These are phyloP conservation scores for Plebejus anna DNA, from an alignment of 2,888 invertebrate genomes.

Conservation along the genomic window DNA sequence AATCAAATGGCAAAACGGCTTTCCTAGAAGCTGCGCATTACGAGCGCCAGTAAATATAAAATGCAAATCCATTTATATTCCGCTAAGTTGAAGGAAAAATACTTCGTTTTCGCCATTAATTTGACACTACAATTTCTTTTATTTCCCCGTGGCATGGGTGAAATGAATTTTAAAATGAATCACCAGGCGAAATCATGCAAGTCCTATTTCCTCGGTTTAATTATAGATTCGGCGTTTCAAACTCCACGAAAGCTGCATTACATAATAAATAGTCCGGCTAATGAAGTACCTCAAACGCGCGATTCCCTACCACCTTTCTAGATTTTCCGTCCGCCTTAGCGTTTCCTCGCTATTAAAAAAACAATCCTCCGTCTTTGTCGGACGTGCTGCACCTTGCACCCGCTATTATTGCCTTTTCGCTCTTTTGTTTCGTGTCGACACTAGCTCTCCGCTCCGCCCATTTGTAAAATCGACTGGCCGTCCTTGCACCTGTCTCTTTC, in stretches of 20 bases:
- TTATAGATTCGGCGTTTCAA: conserved; percentile 31
- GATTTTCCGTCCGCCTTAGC: conserved; percentile 69
- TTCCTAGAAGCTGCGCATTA: neutral
- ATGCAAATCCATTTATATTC: conserved; percentile 7
- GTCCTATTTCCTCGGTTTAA: conserved; percentile 26
- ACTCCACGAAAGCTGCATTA: conserved; percentile 38
- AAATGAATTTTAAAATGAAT: conserved; percentile 25
- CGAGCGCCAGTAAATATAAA: neutral
- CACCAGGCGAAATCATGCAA: conserved; percentile 25
- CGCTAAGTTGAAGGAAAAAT: conserved; percentile 19
- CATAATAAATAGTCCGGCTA: conserved; percentile 40
- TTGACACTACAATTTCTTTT: conserved; percentile 20
- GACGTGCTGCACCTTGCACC: conserved; percentile 69
- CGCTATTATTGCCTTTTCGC: conserved; percentile 71
- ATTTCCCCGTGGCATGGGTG: conserved; percentile 5
- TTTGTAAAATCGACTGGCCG: conserved; percentile 77
- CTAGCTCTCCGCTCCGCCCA: conserved; percentile 76
- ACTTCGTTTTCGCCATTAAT: conserved; percentile 19
- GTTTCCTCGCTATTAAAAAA: conserved; percentile 58
- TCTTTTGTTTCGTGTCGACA: conserved; percentile 74
- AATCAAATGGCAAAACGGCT: neutral
- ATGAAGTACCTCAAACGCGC: conserved; percentile 38
- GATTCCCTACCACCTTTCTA: conserved; percentile 55
- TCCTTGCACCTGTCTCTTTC: conserved; percentile 77
- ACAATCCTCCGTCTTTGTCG: conserved; percentile 55